phyloP scores from a whole-genome alignment of 2,113 vertebrate genomes.

The Myotis yumanensis region DNA sequence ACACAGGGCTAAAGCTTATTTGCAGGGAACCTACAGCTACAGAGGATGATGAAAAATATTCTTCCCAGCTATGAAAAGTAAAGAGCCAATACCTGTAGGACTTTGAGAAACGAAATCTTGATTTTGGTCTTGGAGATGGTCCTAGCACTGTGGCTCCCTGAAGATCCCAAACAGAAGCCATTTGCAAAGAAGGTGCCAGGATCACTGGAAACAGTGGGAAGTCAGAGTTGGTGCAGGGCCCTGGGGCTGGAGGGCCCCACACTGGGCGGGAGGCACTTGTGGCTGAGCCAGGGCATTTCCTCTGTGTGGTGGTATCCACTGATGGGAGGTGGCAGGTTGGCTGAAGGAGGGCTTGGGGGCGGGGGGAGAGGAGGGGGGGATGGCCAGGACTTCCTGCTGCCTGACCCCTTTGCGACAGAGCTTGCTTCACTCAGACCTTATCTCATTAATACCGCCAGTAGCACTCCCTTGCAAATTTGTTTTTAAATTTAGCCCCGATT shows the following conservation, averaged over 20 bases:
- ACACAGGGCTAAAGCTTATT: not conserved
- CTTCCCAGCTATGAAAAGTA: not conserved
- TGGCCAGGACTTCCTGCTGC: slow-evolving; percentile 85
- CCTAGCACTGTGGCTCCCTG: slow-evolving; percentile 75
- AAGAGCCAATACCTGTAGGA: slow-evolving; percentile 89
- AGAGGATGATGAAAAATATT: not conserved
- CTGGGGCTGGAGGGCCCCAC: slow-evolving; percentile 16
- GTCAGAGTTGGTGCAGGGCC: slow-evolving; percentile 54
- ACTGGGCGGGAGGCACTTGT: slow-evolving; percentile 76
- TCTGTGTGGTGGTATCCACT: slow-evolving; percentile 72
- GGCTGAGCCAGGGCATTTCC: slow-evolving; percentile 79
- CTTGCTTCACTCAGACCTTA: slow-evolving; percentile 83
- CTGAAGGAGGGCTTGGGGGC: slow-evolving; percentile 75
- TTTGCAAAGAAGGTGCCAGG: slow-evolving; percentile 74
- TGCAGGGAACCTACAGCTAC: not conserved
- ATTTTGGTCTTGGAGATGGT: slow-evolving; percentile 82
- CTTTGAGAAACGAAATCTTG: slow-evolving; percentile 87
- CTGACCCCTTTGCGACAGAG: slow-evolving; percentile 82
- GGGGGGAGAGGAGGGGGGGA: not conserved
- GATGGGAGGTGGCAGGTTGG: slow-evolving; percentile 75
- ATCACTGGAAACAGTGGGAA: slow-evolving; percentile 34
- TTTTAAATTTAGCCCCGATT: slow-evolving; percentile 78
- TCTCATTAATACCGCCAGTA: slow-evolving; percentile 80
- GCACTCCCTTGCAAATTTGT: slow-evolving; percentile 75
- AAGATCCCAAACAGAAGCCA: slow-evolving; percentile 87